Base-by-base conservation (phyloP, 2,113 vertebrate genomes). In the Oncorhynchus kisutch region DNA sequence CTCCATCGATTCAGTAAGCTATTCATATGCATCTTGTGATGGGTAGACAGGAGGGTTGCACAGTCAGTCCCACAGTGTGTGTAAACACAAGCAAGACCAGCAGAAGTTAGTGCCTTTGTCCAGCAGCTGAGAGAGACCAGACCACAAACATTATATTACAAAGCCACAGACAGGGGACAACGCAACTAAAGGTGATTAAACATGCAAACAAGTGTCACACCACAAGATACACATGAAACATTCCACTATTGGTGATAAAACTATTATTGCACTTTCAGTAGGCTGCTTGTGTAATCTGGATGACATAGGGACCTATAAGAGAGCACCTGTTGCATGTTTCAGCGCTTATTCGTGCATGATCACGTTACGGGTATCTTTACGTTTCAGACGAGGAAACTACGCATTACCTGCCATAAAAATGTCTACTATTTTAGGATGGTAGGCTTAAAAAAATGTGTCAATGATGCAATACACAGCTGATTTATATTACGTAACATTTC, bases 1-100 rank as follows among this genome's bases (percentile, higher is more conserved):
- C 80, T 86, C 82, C 82, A 84, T 22, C 31, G 31, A 39, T 82
- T 86, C 70, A 84, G 65, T 54, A 85, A 77, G 59, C 76, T 84
- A 72, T 80, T 84, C 79, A 80, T 84, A 57, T 84, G 67, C 85
- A 86, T 86, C 64, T 34, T 80, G 72, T 9, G 22, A 31, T 22
- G 57, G 72, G 16, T 65, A 72, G 75, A 74, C 18, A 48, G 68
- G 67, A 3, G 5, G 67, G 70, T 48, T 73, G n/a, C 54, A 76
- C 60, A 76, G 65, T 24, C 57, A 76, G 51, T 25, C 57, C 54
- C 54, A 39, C 20, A 39, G 29, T 22, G 20, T 48, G 5, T 59
- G 57, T 72, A 67, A 54, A 49, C n/a, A 24, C 49, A 60, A 29
- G 57, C 13, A 48, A 70, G 22, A 49, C 49, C 49, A 78, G 54